phyloP scores from a whole-genome alignment of 2,888 invertebrate genomes.

The Dysmachus trigonus region DNA sequence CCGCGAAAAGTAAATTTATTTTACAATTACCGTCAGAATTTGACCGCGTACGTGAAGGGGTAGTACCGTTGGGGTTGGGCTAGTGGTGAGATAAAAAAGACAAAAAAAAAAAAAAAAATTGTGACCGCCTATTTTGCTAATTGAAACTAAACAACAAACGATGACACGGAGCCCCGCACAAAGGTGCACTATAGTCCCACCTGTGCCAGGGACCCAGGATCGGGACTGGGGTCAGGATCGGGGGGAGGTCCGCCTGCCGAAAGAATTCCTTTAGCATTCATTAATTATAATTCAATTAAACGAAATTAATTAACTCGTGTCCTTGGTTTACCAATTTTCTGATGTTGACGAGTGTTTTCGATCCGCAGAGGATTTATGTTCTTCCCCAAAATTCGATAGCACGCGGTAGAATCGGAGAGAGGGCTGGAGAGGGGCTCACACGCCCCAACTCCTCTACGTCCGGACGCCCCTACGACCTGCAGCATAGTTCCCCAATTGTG shows the following conservation, averaged over 20 bases:
- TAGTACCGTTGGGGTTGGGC: not conserved
- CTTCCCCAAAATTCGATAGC: constrained; percentile 36
- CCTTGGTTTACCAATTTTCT: constrained; percentile 43
- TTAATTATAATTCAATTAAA: constrained; percentile 43
- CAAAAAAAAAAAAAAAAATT: not conserved
- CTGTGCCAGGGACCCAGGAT: not conserved
- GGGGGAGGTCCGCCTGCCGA: not conserved
- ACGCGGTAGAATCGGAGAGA: not conserved
- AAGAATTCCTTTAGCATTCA: constrained; percentile 36
- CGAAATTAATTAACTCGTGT: constrained; percentile 42
- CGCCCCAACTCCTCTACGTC: not conserved
- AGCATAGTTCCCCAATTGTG: not conserved
- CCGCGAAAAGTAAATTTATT: not conserved
- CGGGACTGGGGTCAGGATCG: not conserved
- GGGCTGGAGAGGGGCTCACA: not conserved
- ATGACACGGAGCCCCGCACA: not conserved
- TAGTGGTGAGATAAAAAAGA: not conserved
- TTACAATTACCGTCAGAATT: not conserved
- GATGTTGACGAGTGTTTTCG: constrained; percentile 43
- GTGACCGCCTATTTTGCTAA: not conserved
- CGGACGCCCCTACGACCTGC: not conserved
- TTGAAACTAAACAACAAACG: constrained; percentile 31
- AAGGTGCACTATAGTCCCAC: not conserved
- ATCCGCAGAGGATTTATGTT: constrained; percentile 41
- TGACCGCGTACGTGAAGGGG: not conserved